phyloP scores from a whole-genome alignment of 1,140 invertebrate species.

The Gerris buenoi region DNA sequence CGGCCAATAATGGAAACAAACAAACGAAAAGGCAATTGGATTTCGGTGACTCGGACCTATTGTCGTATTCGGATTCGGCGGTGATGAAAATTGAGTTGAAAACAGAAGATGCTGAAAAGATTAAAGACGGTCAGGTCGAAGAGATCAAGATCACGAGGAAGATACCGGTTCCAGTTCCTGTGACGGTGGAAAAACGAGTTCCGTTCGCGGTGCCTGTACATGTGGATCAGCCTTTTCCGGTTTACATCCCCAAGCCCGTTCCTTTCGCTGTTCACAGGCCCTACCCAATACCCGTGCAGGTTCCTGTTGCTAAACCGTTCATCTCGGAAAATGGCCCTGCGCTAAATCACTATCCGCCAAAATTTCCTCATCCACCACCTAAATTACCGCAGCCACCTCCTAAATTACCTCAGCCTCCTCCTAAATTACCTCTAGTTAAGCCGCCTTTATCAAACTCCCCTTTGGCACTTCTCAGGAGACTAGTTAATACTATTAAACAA shows the following conservation, averaged over 20 bases:
- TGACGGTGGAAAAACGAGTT: conserved; percentile 35
- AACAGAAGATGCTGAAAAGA: background rate
- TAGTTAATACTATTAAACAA: conserved; percentile 16
- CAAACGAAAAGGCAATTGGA: background rate
- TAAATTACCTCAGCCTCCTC: conserved; percentile 32
- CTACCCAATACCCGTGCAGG: conserved; percentile 35
- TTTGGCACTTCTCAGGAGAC: conserved; percentile 3
- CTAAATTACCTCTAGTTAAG: conserved; percentile 25
- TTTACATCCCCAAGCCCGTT: conserved; percentile 31
- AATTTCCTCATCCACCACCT: background rate
- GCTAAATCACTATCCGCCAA: conserved; percentile 27
- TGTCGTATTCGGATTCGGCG: background rate
- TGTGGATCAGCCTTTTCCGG: conserved; percentile 46
- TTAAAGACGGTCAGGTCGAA: background rate
- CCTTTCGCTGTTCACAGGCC: conserved; percentile 27
- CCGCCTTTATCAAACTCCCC: conserved; percentile 28
- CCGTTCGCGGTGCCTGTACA: conserved; percentile 51
- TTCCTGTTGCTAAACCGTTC: conserved; percentile 39
- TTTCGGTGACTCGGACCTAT: background rate
- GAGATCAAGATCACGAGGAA: conserved; percentile 13
- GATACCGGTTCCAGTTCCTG: conserved; percentile 16
- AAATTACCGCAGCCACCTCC: conserved; percentile 20
- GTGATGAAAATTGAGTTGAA: background rate
- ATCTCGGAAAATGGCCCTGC: conserved; percentile 42
- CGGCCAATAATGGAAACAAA: background rate